These are phyloP conservation scores for Microtus montanus DNA, from an alignment of 2,113 vertebrate genomes.

Conservation along the genomic window DNA sequence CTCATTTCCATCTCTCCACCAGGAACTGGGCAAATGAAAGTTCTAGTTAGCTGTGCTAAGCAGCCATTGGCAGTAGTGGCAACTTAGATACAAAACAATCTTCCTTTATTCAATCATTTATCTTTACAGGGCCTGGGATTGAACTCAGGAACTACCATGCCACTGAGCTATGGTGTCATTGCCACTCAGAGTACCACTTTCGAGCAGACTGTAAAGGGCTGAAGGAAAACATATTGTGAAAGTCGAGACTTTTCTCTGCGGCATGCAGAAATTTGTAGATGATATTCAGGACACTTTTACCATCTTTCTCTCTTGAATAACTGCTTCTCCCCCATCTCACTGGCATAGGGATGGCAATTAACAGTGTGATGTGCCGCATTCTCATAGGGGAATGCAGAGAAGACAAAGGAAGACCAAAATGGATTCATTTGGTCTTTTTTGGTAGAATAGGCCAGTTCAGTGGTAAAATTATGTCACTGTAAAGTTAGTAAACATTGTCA, in stretches of 20 bases:
- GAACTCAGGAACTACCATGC: not conserved
- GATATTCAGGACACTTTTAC: not conserved
- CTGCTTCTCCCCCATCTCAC: not conserved
- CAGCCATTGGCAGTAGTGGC: not conserved
- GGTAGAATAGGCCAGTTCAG: not conserved
- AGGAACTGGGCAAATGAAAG: not conserved
- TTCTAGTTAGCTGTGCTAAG: slow-evolving; percentile 3
- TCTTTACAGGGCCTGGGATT: not conserved
- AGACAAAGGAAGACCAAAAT: not conserved
- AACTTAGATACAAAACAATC: not conserved
- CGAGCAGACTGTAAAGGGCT: not conserved
- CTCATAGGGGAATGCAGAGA: not conserved
- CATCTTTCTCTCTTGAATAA: slow-evolving; percentile 28
- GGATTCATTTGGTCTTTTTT: not conserved
- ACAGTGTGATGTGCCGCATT: not conserved
- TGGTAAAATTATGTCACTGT: not conserved
- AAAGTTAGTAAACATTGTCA: not conserved
- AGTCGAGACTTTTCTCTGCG: not conserved
- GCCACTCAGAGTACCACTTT: not conserved
- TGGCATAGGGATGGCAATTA: not conserved
- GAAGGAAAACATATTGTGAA: not conserved
- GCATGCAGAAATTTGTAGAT: slow-evolving; percentile 9
- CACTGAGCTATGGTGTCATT: not conserved
- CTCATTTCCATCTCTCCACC: not conserved
- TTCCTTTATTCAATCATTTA: not conserved